Base-by-base conservation (phyloP, 2,888 invertebrate species). In the Iselma pallidipennis region DNA sequence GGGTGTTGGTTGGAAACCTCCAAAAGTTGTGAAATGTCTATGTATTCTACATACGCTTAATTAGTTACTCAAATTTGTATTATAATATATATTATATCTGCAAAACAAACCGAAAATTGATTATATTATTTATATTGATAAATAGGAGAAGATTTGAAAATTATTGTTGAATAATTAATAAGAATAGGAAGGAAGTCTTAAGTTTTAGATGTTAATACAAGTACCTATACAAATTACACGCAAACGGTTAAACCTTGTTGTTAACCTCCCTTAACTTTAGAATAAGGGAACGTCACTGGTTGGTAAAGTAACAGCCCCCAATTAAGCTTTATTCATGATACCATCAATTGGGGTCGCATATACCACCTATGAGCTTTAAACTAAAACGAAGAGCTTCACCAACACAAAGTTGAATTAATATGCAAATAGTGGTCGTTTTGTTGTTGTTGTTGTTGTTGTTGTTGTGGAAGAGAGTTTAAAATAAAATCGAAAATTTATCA, bases 41-140 rank as follows among this genome's bases (percentile, higher is more conserved):
- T 64, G 64, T 67, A 65, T 63, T 61, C 61, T 63, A 55, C 61
- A 62, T 66, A 55, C 57, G 61, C 65, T 65, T 70, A 70, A 70
- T 70, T 70, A 66, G 63, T 67, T 66, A 57, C 56, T 64, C 57
- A 56, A 61, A 67, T 66, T 62, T 65, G 57, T 65, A 59, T 37
- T 9, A 9, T 16, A 37, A 14, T 33, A 33, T 14, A 33, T 31
- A 31, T n/a, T n/a, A 2, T 37, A 16, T 3, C 16, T 16, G 2
- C 7, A 37, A 37, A 37, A 37, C 16, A 16, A 37, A 37, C 37
- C 16, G 6, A 16, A 37, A 2, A n/a, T 14, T 33, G 33, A 33
- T 33, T 14, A 29, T 5, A 28, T 5, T 31, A 33, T 33, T 33
- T 16, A 33, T 31, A 29, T 10, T 10, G 12, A 31, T 31, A 31